phyloP scores from a whole-genome alignment of 1,140 invertebrate genomes.

The Stenopsyche tienmushanensis region DNA sequence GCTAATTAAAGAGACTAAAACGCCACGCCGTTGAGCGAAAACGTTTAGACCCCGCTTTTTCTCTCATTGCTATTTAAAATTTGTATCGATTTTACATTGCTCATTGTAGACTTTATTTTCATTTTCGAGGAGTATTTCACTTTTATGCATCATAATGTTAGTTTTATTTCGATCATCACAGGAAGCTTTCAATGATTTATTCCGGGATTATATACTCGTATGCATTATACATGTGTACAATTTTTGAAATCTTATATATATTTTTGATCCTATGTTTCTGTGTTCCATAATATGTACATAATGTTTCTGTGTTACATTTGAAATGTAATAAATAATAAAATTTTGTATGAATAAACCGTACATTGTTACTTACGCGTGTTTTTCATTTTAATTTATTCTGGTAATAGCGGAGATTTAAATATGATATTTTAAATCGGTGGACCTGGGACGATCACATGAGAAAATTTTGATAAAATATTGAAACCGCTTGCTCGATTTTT shows the following conservation, averaged over 20 bases:
- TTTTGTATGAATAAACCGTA: constrained; percentile 12
- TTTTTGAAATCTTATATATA: neutral
- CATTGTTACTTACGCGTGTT: constrained; percentile 1
- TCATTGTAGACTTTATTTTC: too few species aligned
- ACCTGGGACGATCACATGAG: too few species aligned
- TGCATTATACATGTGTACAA: neutral
- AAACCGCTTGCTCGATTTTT: neutral
- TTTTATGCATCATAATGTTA: constrained; percentile 8
- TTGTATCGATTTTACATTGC: too few species aligned
- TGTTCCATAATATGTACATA: constrained; percentile 3
- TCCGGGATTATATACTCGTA: too few species aligned
- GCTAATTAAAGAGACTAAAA: too few species aligned
- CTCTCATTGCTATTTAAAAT: too few species aligned
- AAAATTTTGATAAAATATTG: too few species aligned
- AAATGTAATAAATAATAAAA: neutral
- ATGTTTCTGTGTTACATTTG: neutral
- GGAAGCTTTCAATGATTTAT: neutral
- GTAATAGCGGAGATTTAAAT: neutral
- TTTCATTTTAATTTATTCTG: neutral
- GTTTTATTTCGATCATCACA: too few species aligned
- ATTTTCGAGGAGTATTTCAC: constrained; percentile 1
- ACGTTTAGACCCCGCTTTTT: too few species aligned
- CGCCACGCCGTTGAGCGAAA: too few species aligned
- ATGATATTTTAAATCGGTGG: neutral
- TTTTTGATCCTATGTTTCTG: constrained; percentile 3